Base-by-base conservation (phyloP, 2,888 invertebrate genomes). In the Eutolmus rufibarbis region DNA sequence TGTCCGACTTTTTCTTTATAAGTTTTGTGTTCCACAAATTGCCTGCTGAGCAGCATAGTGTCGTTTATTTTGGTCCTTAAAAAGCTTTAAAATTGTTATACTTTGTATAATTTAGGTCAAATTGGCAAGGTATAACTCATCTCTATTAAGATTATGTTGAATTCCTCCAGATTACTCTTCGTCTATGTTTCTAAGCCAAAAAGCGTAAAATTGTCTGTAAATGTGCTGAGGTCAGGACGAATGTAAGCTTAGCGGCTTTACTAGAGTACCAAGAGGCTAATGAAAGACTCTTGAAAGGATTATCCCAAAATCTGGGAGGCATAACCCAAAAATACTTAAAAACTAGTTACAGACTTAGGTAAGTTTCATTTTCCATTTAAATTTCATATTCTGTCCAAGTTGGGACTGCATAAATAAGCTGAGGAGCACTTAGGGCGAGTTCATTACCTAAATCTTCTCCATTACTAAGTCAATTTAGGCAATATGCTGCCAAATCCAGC, bases 371-470 rank as follows among this genome's bases (percentile, higher is more conserved):
- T 79, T 7, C 51, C 51, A 46, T 51, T 79, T 79, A 28, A 79
- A 79, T 51, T 79, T 79, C 51, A 76, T 76, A 79, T 51, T 79
- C 51, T 51, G 79, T 79, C 51, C 79, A 51, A 51, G 12, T 16
- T 19, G 40, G 51, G 51, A 51, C 51, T 82, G 82, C 57, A 82
- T 82, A 37, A 82, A 82, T 56, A 82, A 57, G 57, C 28, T n/a
- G 34, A 82, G 56, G 23, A 34, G 66, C 56, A 51, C 66, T 57
- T 19, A 57, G 34, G 9, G 19, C 28, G 8, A 82, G 82, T 82
- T 57, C 82, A 82, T 82, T 82, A 82, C 37, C 34, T 57, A 82
- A 82, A 66, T 82, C 56, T 82, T 40, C 82, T 82, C 66, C 37
- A 57, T 56, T 82, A 82, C 57, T 82, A 57, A 82, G 82, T 57